Base-by-base conservation (phyloP, 1,140 invertebrate genomes). In the Drosophila saltans region DNA sequence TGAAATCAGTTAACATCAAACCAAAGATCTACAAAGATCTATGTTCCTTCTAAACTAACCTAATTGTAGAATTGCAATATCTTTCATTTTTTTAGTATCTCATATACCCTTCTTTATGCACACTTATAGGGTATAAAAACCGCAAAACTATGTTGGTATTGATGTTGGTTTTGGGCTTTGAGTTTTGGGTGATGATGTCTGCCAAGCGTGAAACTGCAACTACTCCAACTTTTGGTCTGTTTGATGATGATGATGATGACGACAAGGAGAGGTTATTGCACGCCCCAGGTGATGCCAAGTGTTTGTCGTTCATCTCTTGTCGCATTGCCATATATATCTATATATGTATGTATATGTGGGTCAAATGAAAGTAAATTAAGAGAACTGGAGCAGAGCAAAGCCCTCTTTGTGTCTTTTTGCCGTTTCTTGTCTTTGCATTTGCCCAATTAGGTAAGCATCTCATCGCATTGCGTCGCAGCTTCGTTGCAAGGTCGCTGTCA, bases 131-230 rank as follows among this genome's bases (percentile, higher is more conserved):
- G 24, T 28, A 63, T n/a, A 71, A 66, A 74, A 58, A 60, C 68
- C 69, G 48, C 65, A 66, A 56, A 21, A 3, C 9, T 52, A 52
- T 52, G 45, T 26, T 52, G 21, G 21, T 52, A 24, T 26, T 52
- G 45, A 24, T 24, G 21, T 48, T 48, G 45, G 45, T 10, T 48
- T 48, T 48, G 16, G 45, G 43, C 10, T 45, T 43, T 48, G 45
- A 7, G 45, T 48, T 48, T 36, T 24, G 48, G 61, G 60, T 48
- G 61, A 40, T 43, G 55, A 56, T 64, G 61, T 69, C 70, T 66
- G 66, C 52, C 45, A 86, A 86, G 82, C 82, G 82, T 86, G 80
- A 83, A 88, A 71, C 60, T 81, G 80, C 68, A 63, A 67, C 64
- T 59, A 62, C 33, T 45, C 61, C 39, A 45, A 59, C 24, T 24